These are phyloP conservation scores for Pao palembangensis DNA, from an alignment of 2,113 vertebrate genomes.

Conservation along the genomic window DNA sequence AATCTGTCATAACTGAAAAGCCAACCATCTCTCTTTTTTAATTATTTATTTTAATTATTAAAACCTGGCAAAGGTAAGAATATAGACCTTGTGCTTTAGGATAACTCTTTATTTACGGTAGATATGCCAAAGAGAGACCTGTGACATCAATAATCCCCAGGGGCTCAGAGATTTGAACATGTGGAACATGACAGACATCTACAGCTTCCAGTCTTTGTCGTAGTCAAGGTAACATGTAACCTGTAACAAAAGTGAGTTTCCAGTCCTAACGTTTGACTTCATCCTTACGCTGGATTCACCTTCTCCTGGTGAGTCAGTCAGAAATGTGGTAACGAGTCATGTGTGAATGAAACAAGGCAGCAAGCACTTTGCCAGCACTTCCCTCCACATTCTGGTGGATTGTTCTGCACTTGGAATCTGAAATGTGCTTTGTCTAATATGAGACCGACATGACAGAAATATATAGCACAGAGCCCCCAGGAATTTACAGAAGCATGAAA, in stretches of 20 bases:
- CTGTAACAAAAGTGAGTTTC: neutral
- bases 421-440: slow-evolving; percentile 49
- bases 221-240: slow-evolving; percentile 10
- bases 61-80: no score
- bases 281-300: neutral
- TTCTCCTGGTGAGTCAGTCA: slow-evolving; percentile 1
- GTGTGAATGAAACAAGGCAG: slow-evolving; percentile 6
- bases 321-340: neutral
- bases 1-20: no score
- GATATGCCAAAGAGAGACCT: no score
- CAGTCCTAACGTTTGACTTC: neutral
- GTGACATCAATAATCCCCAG: no score
- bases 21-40: no score
- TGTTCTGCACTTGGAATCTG: slow-evolving; percentile 38
- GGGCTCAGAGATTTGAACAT: no score
- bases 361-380: slow-evolving; percentile 3
- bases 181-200: no score
- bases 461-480: slow-evolving; percentile 52
- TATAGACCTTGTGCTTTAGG: no score
- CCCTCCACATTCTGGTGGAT: slow-evolving; percentile 12
- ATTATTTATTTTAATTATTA: no score
- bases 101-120: no score
- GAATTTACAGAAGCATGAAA: slow-evolving; percentile 56
- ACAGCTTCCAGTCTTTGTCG: neutral
- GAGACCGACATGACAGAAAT: slow-evolving; percentile 44